Evolutionary conservation across 2,797 vertebrate species (phyloP).

Genomic region (Neosalanx taihuensis): DNA sequence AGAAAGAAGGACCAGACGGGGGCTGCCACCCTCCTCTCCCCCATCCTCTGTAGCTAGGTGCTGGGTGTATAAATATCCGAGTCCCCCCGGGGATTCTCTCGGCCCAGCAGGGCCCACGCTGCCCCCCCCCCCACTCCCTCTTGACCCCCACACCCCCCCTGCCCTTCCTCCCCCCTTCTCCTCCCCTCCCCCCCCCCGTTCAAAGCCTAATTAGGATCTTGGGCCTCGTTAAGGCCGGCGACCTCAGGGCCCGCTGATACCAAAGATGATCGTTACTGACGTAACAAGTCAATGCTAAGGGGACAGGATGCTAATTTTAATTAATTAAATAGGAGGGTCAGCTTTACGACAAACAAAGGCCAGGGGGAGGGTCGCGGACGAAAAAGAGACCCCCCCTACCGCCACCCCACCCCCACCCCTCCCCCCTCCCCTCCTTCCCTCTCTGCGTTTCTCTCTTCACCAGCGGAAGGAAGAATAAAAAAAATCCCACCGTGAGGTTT

Average conservation of each 20-base stretch:
- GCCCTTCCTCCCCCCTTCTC: constrained; percentile 41
- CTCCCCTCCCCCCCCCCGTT: constrained; percentile 40
- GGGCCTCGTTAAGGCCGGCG: constrained; percentile 72
- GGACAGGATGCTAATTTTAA: constrained; percentile 82
- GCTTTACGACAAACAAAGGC: constrained; percentile 68
- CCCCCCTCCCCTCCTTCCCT: constrained; percentile 30
- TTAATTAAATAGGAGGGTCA: constrained; percentile 79
- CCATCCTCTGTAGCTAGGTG: constrained; percentile 43
- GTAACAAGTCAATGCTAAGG: constrained; percentile 80
- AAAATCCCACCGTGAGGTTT: too few relatives aligned
- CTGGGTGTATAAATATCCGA: constrained; percentile 66
- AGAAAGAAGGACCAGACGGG: constrained; percentile 31
- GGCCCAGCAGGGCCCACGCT: constrained; percentile 67
- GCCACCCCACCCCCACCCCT: constrained; percentile 43
- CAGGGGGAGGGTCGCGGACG: constrained; percentile 50
- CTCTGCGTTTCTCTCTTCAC: background rate
- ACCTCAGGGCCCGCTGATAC: constrained; percentile 61
- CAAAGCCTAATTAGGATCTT: constrained; percentile 76
- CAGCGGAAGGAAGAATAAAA: background rate
- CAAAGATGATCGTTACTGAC: constrained; percentile 80
- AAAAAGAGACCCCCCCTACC: background rate
- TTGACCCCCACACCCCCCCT: constrained; percentile 49
- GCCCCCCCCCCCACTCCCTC: constrained; percentile 13
- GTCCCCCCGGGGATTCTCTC: constrained; percentile 50
- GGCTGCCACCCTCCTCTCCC: constrained; percentile 44